These are phyloP conservation scores for Caenorhabditis sp. DNA, from an alignment of 2,888 invertebrate species.

Conservation along the genomic window DNA sequence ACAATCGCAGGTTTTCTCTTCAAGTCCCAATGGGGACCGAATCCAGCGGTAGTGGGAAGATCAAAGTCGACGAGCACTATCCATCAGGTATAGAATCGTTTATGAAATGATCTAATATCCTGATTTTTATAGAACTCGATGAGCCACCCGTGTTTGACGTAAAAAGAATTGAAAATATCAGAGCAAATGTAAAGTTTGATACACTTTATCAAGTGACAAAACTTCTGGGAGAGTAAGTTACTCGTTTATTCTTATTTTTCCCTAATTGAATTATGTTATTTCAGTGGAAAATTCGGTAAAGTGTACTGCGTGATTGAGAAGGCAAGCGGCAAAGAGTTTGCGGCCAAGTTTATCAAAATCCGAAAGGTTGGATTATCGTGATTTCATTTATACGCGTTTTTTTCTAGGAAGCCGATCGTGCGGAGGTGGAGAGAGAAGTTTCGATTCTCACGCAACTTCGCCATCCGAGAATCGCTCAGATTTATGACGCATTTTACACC, in stretches of 20 bases:
- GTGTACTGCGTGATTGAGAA: constrained; percentile 83
- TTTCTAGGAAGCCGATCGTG: constrained; percentile 72
- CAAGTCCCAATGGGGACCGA: constrained; percentile 65
- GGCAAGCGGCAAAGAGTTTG: constrained; percentile 84
- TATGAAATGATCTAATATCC: neutral
- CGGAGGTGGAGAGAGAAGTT: constrained; percentile 82
- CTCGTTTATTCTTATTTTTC: neutral
- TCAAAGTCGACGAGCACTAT: constrained; percentile 63
- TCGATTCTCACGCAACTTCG: constrained; percentile 95
- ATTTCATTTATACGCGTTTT: neutral
- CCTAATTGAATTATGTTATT: too few relatives aligned
- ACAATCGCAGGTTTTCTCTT: constrained; percentile 58
- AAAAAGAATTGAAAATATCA: constrained; percentile 69
- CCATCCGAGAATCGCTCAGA: constrained; percentile 94
- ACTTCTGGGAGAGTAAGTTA: constrained; percentile 73
- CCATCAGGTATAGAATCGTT: constrained; percentile 54
- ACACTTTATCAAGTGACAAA: constrained; percentile 72
- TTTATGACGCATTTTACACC: constrained; percentile 95
- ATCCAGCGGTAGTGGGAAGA: constrained; percentile 57
- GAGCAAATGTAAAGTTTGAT: constrained; percentile 74
- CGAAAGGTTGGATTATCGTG: constrained; percentile 49
- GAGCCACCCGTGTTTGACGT: constrained; percentile 76
- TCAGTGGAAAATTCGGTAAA: constrained; percentile 82
- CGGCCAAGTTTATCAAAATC: constrained; percentile 86
- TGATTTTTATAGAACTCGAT: constrained; percentile 66